Evolutionary conservation across 2,797 vertebrate species (phyloP), one percentile per base, ranked within the genome.

Genomic region (Rhynchotus rufescens): DNA sequence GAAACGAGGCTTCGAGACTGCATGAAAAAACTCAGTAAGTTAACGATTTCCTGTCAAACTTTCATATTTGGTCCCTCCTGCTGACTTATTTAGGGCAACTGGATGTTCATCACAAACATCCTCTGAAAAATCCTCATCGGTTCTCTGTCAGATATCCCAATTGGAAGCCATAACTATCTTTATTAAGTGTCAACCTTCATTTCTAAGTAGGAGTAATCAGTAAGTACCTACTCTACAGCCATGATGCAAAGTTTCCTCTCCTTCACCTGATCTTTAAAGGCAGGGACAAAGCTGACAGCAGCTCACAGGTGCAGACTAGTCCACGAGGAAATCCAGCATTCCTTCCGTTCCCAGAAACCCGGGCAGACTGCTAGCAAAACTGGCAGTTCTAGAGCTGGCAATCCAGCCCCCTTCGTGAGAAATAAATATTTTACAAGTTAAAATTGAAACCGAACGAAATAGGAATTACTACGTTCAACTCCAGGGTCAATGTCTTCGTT

Each of bases 11-110:
- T 99, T 40, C 98, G 98, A 68, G 99, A 98, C 97, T 99, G 99
- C 96, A 99, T 99, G 99, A 99, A 99, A 94, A 99, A 99, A 96
- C 98, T 99, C 38, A 99, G 99, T 99, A 97, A 98, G 99, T 98
- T 84, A 40, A 76, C 10, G 15, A n/a, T 51, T 61, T 61, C 54
- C 11, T 76, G 59, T 57, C 52, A 79, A 8, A 54, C 36, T 10
- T 36, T 36, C 36, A 36, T 36, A 36, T 91, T 85, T 80, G 34
- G 20, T 80, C 49, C 21, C 74, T 75, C 5, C 0, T 4, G 4
- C 8, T 66, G 68, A 11, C 42, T 79, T 32, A 38, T 20, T 34
- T 32, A 49, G 40, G 57, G 80, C 51, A 51, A 21, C 15, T 28
- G 66, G 64, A 38, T 0, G 0, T 2, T 62, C 20, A 80, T 10